Evolutionary conservation across 2,888 invertebrate genomes (phyloP).

Genomic region (Platycnemis pennipes): DNA sequence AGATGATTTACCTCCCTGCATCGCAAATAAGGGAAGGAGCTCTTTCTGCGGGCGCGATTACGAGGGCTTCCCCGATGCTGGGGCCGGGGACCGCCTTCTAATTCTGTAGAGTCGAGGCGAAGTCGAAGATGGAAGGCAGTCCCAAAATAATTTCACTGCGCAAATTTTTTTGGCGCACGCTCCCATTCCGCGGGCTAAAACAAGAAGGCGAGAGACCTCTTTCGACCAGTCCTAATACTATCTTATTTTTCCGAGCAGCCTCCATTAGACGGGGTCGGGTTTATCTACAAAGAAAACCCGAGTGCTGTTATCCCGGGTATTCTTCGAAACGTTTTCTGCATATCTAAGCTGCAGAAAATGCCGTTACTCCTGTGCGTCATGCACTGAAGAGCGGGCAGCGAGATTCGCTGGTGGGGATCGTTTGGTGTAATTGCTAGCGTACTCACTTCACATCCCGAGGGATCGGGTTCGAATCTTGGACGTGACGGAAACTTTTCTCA

Average conservation of each 20-base stretch:
- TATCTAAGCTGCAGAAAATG: too few relatives aligned
- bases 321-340: not conserved
- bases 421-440: too few relatives aligned
- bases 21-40: not conserved
- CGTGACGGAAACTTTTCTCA: too few relatives aligned
- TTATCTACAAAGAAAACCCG: not conserved
- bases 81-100: slow-evolving; percentile 19
- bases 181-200: not conserved
- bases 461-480: too few relatives aligned
- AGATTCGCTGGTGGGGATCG: too few relatives aligned
- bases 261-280: not conserved
- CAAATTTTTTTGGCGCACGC: slow-evolving; percentile 56
- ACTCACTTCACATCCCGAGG: too few relatives aligned
- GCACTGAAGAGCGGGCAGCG: too few relatives aligned
- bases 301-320: not conserved
- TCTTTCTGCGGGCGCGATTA: not conserved
- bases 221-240: not conserved
- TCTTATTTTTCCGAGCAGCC: not conserved
- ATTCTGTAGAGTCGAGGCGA: slow-evolving; percentile 20
- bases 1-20: not conserved
- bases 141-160: slow-evolving; percentile 63
- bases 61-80: not conserved
- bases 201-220: not conserved
- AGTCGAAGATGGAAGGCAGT: not conserved
- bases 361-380: too few relatives aligned